phyloP scores from a whole-genome alignment of 1,140 invertebrate species.

The Armadillidium nasatum region DNA sequence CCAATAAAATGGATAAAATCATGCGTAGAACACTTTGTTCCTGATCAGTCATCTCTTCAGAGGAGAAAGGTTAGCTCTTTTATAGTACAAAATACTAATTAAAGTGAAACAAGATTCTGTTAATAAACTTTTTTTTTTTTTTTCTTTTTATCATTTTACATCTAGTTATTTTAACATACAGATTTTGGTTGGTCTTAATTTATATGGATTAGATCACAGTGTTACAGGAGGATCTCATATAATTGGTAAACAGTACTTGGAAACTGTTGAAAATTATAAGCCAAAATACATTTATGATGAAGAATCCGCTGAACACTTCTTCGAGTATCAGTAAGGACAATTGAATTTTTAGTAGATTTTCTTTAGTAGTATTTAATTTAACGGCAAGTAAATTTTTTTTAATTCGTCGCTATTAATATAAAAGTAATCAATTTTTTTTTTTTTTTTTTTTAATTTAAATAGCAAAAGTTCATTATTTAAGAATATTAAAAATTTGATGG shows the following conservation, averaged over 20 bases:
- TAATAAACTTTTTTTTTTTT: too few relatives aligned
- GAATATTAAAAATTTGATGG: too few relatives aligned
- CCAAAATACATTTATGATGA: conserved; percentile 71
- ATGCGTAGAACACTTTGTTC: conserved; percentile 68
- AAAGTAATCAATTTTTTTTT: too few relatives aligned
- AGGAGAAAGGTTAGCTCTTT: conserved; percentile 29
- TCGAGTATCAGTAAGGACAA: conserved; percentile 69
- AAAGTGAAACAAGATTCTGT: too few relatives aligned
- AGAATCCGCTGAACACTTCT: conserved; percentile 73
- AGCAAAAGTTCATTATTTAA: conserved; percentile 34
- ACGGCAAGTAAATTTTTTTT: too few relatives aligned
- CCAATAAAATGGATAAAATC: conserved; percentile 75
- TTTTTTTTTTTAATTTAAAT: too few relatives aligned
- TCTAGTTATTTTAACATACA: conserved; percentile 53
- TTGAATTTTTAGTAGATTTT: too few relatives aligned
- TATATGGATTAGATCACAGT: conserved; percentile 86
- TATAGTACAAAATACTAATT: too few relatives aligned
- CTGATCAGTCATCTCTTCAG: conserved; percentile 46
- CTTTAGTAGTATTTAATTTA: too few relatives aligned
- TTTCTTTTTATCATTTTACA: too few relatives aligned
- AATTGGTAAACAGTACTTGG: conserved; percentile 69
- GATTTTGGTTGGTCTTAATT: conserved; percentile 84
- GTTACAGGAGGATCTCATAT: conserved; percentile 70
- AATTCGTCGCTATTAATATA: too few relatives aligned
- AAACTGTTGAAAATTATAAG: conserved; percentile 61